Evolutionary conservation across 1,140 invertebrate species (phyloP), one percentile per base, ranked within the genome.

Genomic region (Cyrtorhinus lividipennis): DNA sequence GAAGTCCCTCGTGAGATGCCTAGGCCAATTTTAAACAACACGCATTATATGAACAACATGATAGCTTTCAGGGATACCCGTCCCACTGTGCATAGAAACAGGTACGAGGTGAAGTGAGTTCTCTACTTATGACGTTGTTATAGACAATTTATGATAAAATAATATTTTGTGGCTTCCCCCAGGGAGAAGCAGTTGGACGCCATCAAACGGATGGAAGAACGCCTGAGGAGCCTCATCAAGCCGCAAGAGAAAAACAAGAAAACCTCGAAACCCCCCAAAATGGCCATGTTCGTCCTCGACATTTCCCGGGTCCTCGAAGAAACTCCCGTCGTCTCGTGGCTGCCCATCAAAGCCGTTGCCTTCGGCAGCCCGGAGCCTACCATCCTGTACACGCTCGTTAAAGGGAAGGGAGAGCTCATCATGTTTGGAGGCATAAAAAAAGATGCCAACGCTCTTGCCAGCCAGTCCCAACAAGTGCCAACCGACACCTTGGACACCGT

Each of bases 361-460:
- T 72, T 73, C 68, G 79, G 80, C 56, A 86, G 85, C 22, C 92
- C 93, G 1, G 88, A 92, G 71, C 88, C 95, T 72, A 83, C 91
- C 60, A 87, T 95, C 64, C 80, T 95, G 61, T 95, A 95, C 71
- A 88, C 90, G 13, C 76, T 97, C 56, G 84, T 95, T 1, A 79
- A 85, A 59, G 93, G 92, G 53, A 86, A 90, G 69, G 89, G 88
- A 20, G 93, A 97, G 78, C 73, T 97, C 15, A 87, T 97, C 56
- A 85, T 98, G 76, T 97, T 97, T 79, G 94, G 92, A 15, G 93
- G 93, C 60, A 87, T 95, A 62, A 82, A 87, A 67, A 90, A 89
- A 72, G 86, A 91, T 75, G 70, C 72, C 67, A 72, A 77, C 73
- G 72, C 76, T 73, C 64, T 76, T 70, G 66, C 76, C 67, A 69